These are phyloP conservation scores for Contarinia nasturtii DNA, from an alignment of 1,140 invertebrate species.

Conservation along the genomic window DNA sequence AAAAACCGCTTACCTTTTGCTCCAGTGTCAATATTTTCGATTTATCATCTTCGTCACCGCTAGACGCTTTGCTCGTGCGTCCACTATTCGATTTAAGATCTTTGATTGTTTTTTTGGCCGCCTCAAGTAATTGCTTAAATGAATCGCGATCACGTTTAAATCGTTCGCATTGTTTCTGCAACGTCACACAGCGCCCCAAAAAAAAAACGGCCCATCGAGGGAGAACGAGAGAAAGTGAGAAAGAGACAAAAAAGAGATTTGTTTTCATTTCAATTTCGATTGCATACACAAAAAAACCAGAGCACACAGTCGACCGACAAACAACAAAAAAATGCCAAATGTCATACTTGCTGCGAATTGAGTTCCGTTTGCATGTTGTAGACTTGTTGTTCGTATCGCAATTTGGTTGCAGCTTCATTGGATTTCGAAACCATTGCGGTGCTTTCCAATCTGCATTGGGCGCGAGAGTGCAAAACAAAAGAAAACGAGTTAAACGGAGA, in stretches of 20 bases:
- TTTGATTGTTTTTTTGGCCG: conserved; percentile 60
- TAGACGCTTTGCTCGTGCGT: conserved; percentile 16
- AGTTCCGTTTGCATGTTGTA: conserved; percentile 71
- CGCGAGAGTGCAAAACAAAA: background rate
- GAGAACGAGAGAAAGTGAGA: no score
- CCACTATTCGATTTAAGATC: conserved; percentile 41
- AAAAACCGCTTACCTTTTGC: conserved; percentile 42
- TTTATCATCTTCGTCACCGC: conserved; percentile 33
- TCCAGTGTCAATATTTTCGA: conserved; percentile 48
- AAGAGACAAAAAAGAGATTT: no score
- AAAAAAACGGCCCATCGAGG: no score
- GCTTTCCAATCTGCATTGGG: conserved; percentile 36
- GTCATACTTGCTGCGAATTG: conserved; percentile 48
- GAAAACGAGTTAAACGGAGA: conserved; percentile 2
- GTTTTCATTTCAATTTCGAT: no score
- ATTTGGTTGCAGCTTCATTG: conserved; percentile 65
- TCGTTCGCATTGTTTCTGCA: conserved; percentile 25
- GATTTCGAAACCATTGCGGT: conserved; percentile 58
- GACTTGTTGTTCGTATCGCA: conserved; percentile 75
- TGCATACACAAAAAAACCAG: no score
- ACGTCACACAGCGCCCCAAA: no score
- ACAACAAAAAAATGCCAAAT: no score
- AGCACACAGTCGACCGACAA: no score
- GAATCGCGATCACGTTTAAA: conserved; percentile 79
- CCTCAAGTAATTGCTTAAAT: conserved; percentile 78